A percentile compares a stretch with the other conserved stretches of the same genome.
Evolutionary conservation across 2,888 invertebrate genomes (phyloP).

Genomic region (Ennomos erosarius): DNA sequence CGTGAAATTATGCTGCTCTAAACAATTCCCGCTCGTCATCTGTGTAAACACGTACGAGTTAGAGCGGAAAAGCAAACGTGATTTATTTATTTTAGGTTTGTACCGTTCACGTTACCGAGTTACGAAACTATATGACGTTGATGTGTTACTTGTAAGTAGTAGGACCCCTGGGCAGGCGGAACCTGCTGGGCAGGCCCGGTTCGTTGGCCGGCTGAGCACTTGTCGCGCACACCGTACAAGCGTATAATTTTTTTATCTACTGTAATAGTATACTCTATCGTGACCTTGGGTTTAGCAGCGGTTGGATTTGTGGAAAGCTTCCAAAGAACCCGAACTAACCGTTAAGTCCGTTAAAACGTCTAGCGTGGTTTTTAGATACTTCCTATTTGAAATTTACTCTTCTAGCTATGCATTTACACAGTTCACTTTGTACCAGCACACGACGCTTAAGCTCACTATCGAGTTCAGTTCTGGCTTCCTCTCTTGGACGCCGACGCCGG

Average conservation of each 20-base stretch:
- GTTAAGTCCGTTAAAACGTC: slow-evolving; percentile 1
- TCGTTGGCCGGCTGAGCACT: slow-evolving; percentile 70
- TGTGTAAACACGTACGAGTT: slow-evolving; percentile 8
- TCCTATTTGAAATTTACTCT: background rate
- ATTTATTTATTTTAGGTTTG: slow-evolving; percentile 23
- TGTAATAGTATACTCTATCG: slow-evolving; percentile 48
- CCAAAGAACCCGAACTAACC: slow-evolving; percentile 3
- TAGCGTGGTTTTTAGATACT: too few relatives aligned
- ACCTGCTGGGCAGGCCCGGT: slow-evolving; percentile 71
- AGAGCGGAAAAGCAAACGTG: slow-evolving; percentile 22
- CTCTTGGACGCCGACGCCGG: background rate
- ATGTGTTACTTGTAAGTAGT: slow-evolving; percentile 31
- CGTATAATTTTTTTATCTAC: slow-evolving; percentile 51
- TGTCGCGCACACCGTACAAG: slow-evolving; percentile 51
- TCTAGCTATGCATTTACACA: background rate
- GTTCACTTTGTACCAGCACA: slow-evolving; percentile 6
- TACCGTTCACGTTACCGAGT: slow-evolving; percentile 11
- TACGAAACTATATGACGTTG: slow-evolving; percentile 28
- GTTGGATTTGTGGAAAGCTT: slow-evolving; percentile 22
- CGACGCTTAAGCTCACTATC: slow-evolving; percentile 3
- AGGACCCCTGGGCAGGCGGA: slow-evolving; percentile 50
- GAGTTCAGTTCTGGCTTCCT: slow-evolving; percentile 1
- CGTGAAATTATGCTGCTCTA: background rate
- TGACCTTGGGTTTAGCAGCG: slow-evolving; percentile 51
- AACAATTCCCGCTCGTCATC: slow-evolving; percentile 2